These are phyloP conservation scores for Gymnorhina tibicen DNA, from an alignment of 2,113 vertebrate species.

Conservation along the genomic window DNA sequence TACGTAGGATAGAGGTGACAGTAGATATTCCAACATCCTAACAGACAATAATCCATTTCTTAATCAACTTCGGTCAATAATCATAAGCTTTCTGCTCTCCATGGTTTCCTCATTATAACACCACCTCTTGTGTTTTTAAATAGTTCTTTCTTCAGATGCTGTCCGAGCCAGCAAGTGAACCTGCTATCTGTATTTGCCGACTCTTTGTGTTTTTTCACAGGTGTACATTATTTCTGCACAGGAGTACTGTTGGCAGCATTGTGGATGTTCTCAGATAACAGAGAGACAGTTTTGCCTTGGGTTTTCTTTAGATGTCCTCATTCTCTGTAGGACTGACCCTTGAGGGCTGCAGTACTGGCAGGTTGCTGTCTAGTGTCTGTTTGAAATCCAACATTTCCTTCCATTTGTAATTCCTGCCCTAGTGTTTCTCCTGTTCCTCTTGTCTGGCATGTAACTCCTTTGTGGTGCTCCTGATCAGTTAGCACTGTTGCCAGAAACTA, in stretches of 20 bases:
- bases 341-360: constrained; percentile 29
- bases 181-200: not conserved
- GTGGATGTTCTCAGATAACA: constrained; percentile 53
- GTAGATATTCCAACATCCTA: not conserved
- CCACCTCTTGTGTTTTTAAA: constrained; percentile 68
- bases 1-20: not conserved
- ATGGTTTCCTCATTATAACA: constrained; percentile 65
- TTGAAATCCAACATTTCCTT: constrained; percentile 51
- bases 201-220: constrained; percentile 48
- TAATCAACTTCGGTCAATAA: constrained; percentile 62
- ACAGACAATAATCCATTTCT: constrained; percentile 58
- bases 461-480: constrained; percentile 25
- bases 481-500: not conserved
- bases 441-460: constrained; percentile 19
- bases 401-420: constrained; percentile 61
- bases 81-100: constrained; percentile 55
- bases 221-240: constrained; percentile 40
- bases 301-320: constrained; percentile 62
- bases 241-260: constrained; percentile 25
- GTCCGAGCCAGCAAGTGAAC: constrained; percentile 19
- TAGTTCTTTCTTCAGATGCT: constrained; percentile 55
- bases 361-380: constrained; percentile 41
- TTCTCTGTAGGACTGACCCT: constrained; percentile 53
- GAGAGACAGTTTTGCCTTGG: constrained; percentile 25
- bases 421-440: constrained; percentile 44